These are phyloP conservation scores for Lymantria dispar DNA, from an alignment of 2,888 invertebrate genomes.

Conservation along the genomic window DNA sequence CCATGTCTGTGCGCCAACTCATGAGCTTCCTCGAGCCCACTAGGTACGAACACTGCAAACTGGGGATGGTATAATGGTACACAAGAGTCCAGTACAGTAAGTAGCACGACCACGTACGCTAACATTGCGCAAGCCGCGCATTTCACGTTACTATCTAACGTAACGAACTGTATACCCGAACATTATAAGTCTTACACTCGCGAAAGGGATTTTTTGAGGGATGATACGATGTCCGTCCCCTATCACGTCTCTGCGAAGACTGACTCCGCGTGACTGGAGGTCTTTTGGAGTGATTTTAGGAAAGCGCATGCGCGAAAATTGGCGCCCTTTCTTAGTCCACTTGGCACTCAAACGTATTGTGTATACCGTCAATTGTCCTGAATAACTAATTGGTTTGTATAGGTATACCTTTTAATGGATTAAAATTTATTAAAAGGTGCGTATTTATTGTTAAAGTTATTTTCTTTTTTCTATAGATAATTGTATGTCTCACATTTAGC, in stretches of 20 bases:
- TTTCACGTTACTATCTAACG: slow-evolving; percentile 63
- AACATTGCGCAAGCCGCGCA: slow-evolving; percentile 72
- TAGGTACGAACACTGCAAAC: slow-evolving; percentile 51
- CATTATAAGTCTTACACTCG: slow-evolving; percentile 42
- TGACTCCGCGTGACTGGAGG: slow-evolving; percentile 58
- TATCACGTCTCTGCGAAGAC: slow-evolving; percentile 54
- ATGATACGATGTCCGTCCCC: slow-evolving; percentile 40
- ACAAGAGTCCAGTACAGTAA: slow-evolving; percentile 71
- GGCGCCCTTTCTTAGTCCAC: slow-evolving; percentile 76
- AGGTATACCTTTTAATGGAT: slow-evolving; percentile 11
- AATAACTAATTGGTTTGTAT: slow-evolving; percentile 65
- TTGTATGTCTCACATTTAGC: too few relatives aligned
- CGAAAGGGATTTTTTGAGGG: slow-evolving; percentile 30
- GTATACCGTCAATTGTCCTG: slow-evolving; percentile 73
- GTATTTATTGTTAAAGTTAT: too few relatives aligned
- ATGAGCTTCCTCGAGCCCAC: slow-evolving; percentile 58
- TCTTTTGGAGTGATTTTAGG: slow-evolving; percentile 35
- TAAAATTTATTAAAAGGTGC: not conserved
- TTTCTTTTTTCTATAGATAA: too few relatives aligned
- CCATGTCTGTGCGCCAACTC: slow-evolving; percentile 72
- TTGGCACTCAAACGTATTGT: slow-evolving; percentile 63
- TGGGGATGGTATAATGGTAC: slow-evolving; percentile 74
- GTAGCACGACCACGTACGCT: slow-evolving; percentile 64
- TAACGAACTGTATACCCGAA: slow-evolving; percentile 26
- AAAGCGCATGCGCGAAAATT: slow-evolving; percentile 65